phyloP scores from a whole-genome alignment of 2,113 vertebrate genomes.

The Zapornia atra region DNA sequence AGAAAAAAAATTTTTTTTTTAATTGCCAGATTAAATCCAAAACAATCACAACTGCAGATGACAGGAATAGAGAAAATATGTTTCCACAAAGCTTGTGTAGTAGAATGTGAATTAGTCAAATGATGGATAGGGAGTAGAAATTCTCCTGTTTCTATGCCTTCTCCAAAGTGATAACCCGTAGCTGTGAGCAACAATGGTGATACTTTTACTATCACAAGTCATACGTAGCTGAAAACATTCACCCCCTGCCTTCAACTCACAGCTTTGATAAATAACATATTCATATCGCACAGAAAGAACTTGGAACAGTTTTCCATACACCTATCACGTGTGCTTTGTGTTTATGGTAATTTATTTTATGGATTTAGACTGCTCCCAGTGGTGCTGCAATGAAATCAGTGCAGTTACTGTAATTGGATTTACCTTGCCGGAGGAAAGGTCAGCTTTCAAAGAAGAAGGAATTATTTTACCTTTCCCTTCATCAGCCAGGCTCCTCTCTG shows the following conservation, averaged over 20 bases:
- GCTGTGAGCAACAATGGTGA: not conserved
- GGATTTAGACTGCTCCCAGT: slow-evolving; percentile 35
- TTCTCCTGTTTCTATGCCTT: not conserved
- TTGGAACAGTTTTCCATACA: not conserved
- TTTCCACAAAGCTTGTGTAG: not conserved
- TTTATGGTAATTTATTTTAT: slow-evolving; percentile 46
- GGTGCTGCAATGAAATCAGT: slow-evolving; percentile 29
- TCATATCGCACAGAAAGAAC: not conserved
- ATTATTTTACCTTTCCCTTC: slow-evolving; percentile 17
- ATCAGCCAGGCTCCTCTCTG: not conserved
- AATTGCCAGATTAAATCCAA: not conserved
- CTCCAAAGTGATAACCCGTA: not conserved
- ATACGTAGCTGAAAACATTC: not conserved
- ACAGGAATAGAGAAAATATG: not conserved
- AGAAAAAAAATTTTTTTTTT: not conserved
- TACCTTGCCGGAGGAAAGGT: slow-evolving; percentile 36
- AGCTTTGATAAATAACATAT: not conserved
- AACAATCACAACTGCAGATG: not conserved
- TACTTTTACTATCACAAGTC: not conserved
- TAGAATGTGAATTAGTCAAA: not conserved
- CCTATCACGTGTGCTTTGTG: not conserved
- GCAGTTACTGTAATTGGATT: not conserved
- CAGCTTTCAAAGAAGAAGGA: slow-evolving; percentile 1
- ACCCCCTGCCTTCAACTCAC: not conserved
- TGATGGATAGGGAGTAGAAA: not conserved